These are phyloP conservation scores for Monoplex corrugatus DNA, from an alignment of 2,888 invertebrate genomes.

Conservation along the genomic window DNA sequence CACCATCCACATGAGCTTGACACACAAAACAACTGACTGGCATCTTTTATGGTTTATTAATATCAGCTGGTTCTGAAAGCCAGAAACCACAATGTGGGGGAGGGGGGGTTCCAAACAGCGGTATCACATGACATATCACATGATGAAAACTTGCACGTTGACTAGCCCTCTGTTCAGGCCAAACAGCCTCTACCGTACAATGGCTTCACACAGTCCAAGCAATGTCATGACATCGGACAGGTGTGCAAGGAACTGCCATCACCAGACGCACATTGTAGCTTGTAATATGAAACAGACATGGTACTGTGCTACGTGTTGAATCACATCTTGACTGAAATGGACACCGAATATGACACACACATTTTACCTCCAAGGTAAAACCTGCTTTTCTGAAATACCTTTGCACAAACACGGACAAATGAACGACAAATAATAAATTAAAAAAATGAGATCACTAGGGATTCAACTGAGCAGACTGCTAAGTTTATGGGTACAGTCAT, in stretches of 20 bases:
- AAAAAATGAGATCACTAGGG: constrained; percentile 5
- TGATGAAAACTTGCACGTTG: constrained; percentile 39
- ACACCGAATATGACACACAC: not conserved
- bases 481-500: not conserved
- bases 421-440: not conserved
- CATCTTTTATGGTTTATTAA: constrained; percentile 49
- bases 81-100: constrained; percentile 66
- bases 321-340: constrained; percentile 15
- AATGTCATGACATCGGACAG: no score
- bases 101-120: constrained; percentile 50
- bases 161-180: constrained; percentile 37
- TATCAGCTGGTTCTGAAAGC: constrained; percentile 65
- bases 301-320: no score
- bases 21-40: not conserved
- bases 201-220: no score
- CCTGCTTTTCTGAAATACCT: not conserved
- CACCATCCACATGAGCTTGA: not conserved
- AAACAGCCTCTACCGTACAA: constrained; percentile 29
- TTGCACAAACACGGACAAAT: not conserved
- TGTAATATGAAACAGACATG: no score
- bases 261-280: no score
- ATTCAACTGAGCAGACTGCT: not conserved
- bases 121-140: constrained; percentile 45
- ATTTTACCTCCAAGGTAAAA: not conserved
- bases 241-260: no score